Evolutionary conservation across 2,888 invertebrate species (phyloP).

Genomic region (Orthosia gracilis): DNA sequence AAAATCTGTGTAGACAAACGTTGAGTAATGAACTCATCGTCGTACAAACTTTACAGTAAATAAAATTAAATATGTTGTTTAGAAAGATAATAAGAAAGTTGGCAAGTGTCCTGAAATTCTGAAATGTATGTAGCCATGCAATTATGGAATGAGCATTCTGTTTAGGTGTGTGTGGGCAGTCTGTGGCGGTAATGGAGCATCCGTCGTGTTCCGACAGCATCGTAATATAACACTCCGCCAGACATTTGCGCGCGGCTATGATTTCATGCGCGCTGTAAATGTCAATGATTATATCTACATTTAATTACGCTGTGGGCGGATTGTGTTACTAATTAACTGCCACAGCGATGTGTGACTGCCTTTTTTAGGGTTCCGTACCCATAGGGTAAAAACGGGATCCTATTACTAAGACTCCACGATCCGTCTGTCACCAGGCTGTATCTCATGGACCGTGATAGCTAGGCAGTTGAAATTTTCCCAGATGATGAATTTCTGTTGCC

Average conservation of each 20-base stretch:
- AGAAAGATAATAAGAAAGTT: slow-evolving; percentile 55
- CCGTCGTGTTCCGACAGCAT: slow-evolving; percentile 67
- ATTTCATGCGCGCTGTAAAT: slow-evolving; percentile 51
- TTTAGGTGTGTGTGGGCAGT: slow-evolving; percentile 60
- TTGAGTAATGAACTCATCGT: slow-evolving; percentile 44
- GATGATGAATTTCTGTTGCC: too few species aligned
- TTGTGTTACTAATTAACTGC: slow-evolving; percentile 44
- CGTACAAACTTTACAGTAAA: slow-evolving; percentile 34
- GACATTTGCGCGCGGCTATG: slow-evolving; percentile 30
- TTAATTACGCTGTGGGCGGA: slow-evolving; percentile 37
- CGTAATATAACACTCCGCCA: slow-evolving; percentile 68
- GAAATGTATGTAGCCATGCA: slow-evolving; percentile 57
- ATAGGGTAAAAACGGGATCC: too few species aligned
- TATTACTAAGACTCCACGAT: too few species aligned
- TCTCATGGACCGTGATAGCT: too few species aligned
- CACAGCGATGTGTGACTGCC: slow-evolving; percentile 10
- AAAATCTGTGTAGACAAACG: slow-evolving; percentile 49
- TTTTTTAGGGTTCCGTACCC: too few species aligned
- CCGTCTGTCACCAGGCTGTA: too few species aligned
- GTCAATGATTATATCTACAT: slow-evolving; percentile 50
- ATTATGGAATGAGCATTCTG: slow-evolving; percentile 54
- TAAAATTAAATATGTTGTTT: slow-evolving; percentile 52
- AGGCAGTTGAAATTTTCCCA: too few species aligned
- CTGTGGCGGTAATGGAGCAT: slow-evolving; percentile 68
- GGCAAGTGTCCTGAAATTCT: slow-evolving; percentile 49